A percentile compares a stretch with the other conserved stretches of the same genome.
phyloP scores from a whole-genome alignment of 2,888 invertebrate species.

The Doris montereyensis region DNA sequence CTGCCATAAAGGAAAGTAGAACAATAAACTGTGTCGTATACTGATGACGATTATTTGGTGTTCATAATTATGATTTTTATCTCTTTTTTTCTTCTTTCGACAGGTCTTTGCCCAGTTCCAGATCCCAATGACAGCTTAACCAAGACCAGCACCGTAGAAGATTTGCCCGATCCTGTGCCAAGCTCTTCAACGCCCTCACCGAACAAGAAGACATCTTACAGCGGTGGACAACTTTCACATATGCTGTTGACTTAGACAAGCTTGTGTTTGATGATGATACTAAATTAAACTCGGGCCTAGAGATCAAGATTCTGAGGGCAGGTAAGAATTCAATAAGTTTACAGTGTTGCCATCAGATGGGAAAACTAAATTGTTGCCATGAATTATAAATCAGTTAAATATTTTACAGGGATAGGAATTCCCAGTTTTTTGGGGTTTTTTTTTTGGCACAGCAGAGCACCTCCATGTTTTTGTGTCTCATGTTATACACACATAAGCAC shows the following conservation, averaged over 20 bases:
- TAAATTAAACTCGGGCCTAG: constrained; percentile 27
- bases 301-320: constrained; percentile 18
- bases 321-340: no score
- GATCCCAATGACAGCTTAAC: constrained; percentile 84
- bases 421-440: no score
- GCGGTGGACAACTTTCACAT: constrained; percentile 89
- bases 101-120: constrained; percentile 92
- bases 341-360: no score
- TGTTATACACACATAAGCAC: no score
- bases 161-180: constrained; percentile 85
- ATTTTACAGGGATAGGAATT: no score
- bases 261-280: constrained; percentile 68
- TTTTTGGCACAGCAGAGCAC: no score
- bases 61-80: not conserved
- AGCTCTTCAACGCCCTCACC: constrained; percentile 88
- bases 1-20: no score
- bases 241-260: constrained; percentile 78
- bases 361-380: no score
- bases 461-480: no score
- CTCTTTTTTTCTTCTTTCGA: constrained; percentile 38
- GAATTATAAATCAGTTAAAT: no score
- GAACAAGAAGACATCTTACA: constrained; percentile 82
- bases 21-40: no score
- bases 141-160: constrained; percentile 88
- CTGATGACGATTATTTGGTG: not conserved